Conservation (phyloP, 2,797 vertebrate genomes). For the Paramormyrops hopkinsi region DNA sequence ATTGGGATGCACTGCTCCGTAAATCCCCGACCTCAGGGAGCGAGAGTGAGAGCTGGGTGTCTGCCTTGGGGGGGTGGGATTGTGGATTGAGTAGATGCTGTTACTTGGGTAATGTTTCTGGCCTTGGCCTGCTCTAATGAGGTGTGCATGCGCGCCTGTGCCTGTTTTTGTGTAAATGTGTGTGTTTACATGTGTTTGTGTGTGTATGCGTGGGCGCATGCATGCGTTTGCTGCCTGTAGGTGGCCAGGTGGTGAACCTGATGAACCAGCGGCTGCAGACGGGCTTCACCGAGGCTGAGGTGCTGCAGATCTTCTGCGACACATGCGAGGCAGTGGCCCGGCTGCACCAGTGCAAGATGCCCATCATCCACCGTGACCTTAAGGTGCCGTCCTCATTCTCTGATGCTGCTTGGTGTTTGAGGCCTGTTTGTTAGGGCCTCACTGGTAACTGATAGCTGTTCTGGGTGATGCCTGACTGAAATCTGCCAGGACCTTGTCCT, state of each 20-base stretch:
- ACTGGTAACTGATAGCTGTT: neutral
- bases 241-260: conserved; percentile 93
- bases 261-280: conserved; percentile 96
- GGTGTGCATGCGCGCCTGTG: neutral
- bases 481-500: neutral
- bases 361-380: conserved; percentile 89
- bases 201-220: neutral
- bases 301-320: conserved; percentile 93
- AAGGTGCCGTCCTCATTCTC: conserved; percentile 65
- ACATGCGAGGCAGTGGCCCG: conserved; percentile 88
- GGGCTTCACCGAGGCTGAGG: conserved; percentile 86
- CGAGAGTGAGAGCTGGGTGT: neutral
- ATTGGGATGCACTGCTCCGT: neutral
- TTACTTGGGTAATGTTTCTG: neutral
- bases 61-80: neutral
- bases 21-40: neutral
- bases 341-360: conserved; percentile 87
- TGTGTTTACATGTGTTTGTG: neutral
- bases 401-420: neutral
- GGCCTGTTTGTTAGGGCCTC: neutral
- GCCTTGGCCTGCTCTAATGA: neutral
- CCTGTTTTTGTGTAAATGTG: neutral
- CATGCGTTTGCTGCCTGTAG: conserved; percentile 46
- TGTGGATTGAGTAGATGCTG: neutral
- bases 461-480: neutral